phyloP scores from a whole-genome alignment of 2,888 invertebrate genomes.

The Macroteleia sp. region DNA sequence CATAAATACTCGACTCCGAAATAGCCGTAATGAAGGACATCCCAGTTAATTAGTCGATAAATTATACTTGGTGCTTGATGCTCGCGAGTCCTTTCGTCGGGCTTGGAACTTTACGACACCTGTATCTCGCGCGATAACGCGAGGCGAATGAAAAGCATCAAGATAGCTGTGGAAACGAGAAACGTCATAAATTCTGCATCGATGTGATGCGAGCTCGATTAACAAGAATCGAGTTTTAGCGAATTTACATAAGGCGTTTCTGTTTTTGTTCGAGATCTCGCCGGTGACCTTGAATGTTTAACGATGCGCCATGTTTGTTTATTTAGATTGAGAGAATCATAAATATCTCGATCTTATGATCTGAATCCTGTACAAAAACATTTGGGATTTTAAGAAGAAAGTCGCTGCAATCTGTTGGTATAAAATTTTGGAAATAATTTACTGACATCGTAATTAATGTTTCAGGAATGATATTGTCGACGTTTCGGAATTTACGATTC shows the following conservation, averaged over 20 bases:
- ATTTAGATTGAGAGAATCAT: slow-evolving; percentile 41
- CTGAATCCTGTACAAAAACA: no score
- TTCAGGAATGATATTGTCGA: no score
- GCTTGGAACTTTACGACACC: slow-evolving; percentile 54
- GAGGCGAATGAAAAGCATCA: slow-evolving; percentile 33
- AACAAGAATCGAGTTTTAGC: slow-evolving; percentile 65
- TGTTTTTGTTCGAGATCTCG: slow-evolving; percentile 24
- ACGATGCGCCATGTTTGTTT: slow-evolving; percentile 46
- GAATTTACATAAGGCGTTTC: slow-evolving; percentile 59
- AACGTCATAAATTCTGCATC: slow-evolving; percentile 60
- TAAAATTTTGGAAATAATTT: no score
- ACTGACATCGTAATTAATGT: no score
- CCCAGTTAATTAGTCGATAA: slow-evolving; percentile 84
- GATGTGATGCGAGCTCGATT: slow-evolving; percentile 59
- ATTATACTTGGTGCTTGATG: slow-evolving; percentile 80
- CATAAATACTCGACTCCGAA: slow-evolving; percentile 82
- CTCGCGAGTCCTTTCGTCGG: slow-evolving; percentile 67
- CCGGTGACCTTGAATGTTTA: slow-evolving; percentile 50
- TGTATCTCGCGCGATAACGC: slow-evolving; percentile 40
- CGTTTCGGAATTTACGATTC: no score
- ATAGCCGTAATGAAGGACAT: slow-evolving; percentile 84
- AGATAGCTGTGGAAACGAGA: slow-evolving; percentile 36
- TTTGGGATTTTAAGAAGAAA: no score
- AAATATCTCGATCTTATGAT: slow-evolving; percentile 55
- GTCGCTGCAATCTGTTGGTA: no score